phyloP scores from a whole-genome alignment of 1,140 invertebrate species.

The Drosophila watanabei region DNA sequence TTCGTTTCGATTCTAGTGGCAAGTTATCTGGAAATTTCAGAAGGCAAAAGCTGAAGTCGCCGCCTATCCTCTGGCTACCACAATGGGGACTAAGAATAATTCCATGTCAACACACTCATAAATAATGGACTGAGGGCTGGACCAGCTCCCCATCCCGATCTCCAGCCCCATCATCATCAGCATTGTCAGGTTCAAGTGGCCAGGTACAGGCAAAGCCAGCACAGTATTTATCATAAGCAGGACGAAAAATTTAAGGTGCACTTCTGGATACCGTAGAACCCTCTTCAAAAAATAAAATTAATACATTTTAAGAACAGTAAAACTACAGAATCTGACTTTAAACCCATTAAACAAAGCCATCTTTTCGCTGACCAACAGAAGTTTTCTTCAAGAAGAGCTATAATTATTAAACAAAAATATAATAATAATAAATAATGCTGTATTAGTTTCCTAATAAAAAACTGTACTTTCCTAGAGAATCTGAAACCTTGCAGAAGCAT shows the following conservation, averaged over 20 bases:
- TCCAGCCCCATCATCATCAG: constrained; percentile 43
- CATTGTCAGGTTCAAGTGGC: constrained; percentile 56
- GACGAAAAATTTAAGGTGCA: neutral
- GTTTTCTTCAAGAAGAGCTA: too few species aligned
- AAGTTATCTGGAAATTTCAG: constrained; percentile 77
- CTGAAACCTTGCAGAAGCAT: constrained; percentile 50
- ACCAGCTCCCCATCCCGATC: constrained; percentile 6
- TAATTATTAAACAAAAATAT: too few species aligned
- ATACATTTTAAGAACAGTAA: too few species aligned
- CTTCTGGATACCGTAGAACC: constrained; percentile 21
- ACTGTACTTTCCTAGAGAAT: constrained; percentile 11
- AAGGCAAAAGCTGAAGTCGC: constrained; percentile 16
- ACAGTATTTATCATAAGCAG: constrained; percentile 79
- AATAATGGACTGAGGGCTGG: constrained; percentile 78
- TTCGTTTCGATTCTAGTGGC: constrained; percentile 8
- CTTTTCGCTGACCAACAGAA: neutral
- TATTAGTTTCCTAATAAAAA: neutral
- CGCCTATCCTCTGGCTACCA: constrained; percentile 32
- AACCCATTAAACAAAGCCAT: too few species aligned
- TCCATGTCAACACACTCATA: constrained; percentile 85
- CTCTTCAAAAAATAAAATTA: neutral
- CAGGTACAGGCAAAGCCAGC: constrained; percentile 68
- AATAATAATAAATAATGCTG: too few species aligned
- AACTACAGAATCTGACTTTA: neutral
- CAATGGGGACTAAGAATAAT: constrained; percentile 84